phyloP scores from a whole-genome alignment of 2,888 invertebrate species.

The Acrobasis suavella region DNA sequence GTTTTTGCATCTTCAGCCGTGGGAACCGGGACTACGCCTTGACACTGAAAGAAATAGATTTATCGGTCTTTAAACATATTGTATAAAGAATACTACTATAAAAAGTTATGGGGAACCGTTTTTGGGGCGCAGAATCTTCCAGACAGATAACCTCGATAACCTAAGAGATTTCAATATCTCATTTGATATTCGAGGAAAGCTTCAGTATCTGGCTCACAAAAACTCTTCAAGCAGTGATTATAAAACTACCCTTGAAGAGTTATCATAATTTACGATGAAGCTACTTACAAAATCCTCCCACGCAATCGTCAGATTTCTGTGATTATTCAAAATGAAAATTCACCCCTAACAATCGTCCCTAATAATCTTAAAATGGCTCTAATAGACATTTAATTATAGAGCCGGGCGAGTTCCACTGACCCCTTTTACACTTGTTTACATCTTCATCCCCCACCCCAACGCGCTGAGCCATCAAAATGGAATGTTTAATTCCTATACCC shows the following conservation, averaged over 20 bases:
- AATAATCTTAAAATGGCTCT: conserved; percentile 74
- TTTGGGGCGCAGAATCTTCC: conserved; percentile 2
- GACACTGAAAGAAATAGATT: conserved; percentile 46
- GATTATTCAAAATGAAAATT: conserved; percentile 63
- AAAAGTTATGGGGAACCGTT: not conserved
- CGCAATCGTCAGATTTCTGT: conserved; percentile 54
- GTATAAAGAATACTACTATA: not conserved
- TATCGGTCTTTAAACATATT: conserved; percentile 23
- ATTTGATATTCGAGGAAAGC: not conserved
- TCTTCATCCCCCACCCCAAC: conserved; percentile 73
- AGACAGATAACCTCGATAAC: not conserved
- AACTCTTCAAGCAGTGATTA: conserved; percentile 26
- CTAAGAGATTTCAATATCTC: not conserved
- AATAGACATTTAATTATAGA: conserved; percentile 80
- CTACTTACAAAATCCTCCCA: conserved; percentile 46
- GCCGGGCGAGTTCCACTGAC: conserved; percentile 73
- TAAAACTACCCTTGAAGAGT: conserved; percentile 31
- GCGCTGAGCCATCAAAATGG: conserved; percentile 79
- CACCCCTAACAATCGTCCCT: conserved; percentile 66
- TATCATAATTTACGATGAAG: conserved; percentile 45
- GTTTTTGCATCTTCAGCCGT: conserved; percentile 65
- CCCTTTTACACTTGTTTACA: conserved; percentile 83
- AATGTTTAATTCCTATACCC: conserved; percentile 79
- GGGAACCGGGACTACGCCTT: conserved; percentile 47
- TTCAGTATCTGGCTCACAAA: not conserved